These are phyloP conservation scores for Styela plicata DNA, from an alignment of 23 tunicate genomes.

Conservation along the genomic window DNA sequence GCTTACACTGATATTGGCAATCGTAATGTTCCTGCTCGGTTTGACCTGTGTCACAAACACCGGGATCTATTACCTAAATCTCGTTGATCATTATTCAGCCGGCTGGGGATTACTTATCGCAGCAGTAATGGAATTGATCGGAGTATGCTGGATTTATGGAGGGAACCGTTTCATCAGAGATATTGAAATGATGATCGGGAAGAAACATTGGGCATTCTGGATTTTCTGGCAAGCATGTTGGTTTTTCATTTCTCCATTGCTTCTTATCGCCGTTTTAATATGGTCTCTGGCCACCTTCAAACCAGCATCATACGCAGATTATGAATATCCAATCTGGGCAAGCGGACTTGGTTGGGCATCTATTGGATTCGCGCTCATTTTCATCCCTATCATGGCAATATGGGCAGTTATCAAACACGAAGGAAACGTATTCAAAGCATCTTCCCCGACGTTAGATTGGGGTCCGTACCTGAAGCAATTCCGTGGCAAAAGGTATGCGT, in stretches of 20 bases:
- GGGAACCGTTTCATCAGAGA: slow-evolving; percentile 80
- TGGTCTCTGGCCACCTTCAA: slow-evolving; percentile 89
- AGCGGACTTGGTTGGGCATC: slow-evolving; percentile 79
- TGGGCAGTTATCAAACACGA: slow-evolving; percentile 46
- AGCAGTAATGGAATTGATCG: slow-evolving; percentile 73
- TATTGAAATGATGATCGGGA: slow-evolving; percentile 85
- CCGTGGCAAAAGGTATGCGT: slow-evolving; percentile 68
- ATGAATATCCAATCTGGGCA: slow-evolving; percentile 70
- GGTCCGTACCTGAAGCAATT: slow-evolving; percentile 84
- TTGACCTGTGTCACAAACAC: slow-evolving; percentile 72
- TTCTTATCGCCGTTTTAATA: slow-evolving; percentile 61
- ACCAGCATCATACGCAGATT: slow-evolving; percentile 43
- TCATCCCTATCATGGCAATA: slow-evolving; percentile 75
- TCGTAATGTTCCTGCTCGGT: slow-evolving; percentile 73
- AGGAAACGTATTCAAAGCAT: slow-evolving; percentile 67
- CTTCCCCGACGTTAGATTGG: slow-evolving; percentile 58
- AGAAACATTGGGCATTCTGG: slow-evolving; percentile 59
- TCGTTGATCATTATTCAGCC: slow-evolving; percentile 76
- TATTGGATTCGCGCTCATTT: slow-evolving; percentile 58
- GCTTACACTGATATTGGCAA: slow-evolving; percentile 65
- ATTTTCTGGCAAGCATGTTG: slow-evolving; percentile 86
- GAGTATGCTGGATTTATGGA: slow-evolving; percentile 82
- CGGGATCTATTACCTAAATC: slow-evolving; percentile 72
- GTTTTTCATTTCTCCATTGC: slow-evolving; percentile 74
- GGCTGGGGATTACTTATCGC: slow-evolving; percentile 83